Percentiles rank a stretch among this genome's conserved stretches.
Conservation (phyloP, 1,140 invertebrate species). For the Vanessa tameamea region DNA sequence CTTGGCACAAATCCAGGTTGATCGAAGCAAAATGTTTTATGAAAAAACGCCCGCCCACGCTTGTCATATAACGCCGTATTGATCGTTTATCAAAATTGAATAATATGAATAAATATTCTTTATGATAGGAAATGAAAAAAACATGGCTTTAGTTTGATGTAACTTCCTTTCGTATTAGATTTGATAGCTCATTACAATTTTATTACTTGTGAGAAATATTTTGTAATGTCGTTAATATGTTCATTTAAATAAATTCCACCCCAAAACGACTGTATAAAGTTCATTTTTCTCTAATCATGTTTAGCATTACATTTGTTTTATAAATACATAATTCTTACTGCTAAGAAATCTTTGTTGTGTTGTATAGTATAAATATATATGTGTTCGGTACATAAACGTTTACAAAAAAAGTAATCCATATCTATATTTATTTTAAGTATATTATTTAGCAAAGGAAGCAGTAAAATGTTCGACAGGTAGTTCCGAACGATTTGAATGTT, state of each 20-base stretch:
- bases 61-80: constrained; percentile 40
- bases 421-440: constrained; percentile 15
- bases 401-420: neutral
- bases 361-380: neutral
- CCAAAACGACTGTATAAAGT: neutral
- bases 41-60: constrained; percentile 44
- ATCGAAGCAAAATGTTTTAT: constrained; percentile 44
- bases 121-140: constrained; percentile 25
- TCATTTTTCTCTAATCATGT: neutral
- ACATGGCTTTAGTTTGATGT: constrained; percentile 14
- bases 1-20: constrained; percentile 37
- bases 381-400: neutral
- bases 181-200: constrained; percentile 3
- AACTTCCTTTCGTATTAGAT: constrained; percentile 22
- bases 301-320: neutral
- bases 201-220: neutral
- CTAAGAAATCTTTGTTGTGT: too few species aligned
- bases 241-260: neutral
- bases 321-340: neutral
- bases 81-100: constrained; percentile 44
- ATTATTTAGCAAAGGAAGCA: constrained; percentile 23
- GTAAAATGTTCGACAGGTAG: constrained; percentile 46
- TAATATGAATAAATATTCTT: constrained; percentile 35
- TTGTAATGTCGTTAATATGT: neutral
- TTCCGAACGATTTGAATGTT: constrained; percentile 45